A percentile compares a stretch with the other conserved stretches of the same genome.
These are phyloP conservation scores for Drosophila demipolita DNA, from an alignment of 2,888 invertebrate genomes.

Conservation along the genomic window DNA sequence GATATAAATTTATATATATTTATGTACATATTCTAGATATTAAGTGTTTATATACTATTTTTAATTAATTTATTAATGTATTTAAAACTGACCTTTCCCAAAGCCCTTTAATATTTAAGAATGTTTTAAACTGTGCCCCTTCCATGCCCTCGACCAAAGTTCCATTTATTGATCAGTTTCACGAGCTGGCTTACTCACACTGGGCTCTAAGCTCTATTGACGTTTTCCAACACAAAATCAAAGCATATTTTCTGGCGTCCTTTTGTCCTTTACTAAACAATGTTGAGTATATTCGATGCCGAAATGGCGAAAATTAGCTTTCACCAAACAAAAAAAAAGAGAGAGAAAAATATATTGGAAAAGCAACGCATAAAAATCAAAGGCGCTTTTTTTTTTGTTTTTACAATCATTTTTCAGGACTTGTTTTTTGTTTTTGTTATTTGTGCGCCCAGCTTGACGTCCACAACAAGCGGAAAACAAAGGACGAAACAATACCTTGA, in stretches of 20 bases:
- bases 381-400: slow-evolving; percentile 6
- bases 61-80: not conserved
- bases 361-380: slow-evolving; percentile 32
- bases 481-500: slow-evolving; percentile 44
- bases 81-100: not conserved
- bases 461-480: slow-evolving; percentile 31
- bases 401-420: slow-evolving; percentile 21
- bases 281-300: slow-evolving; percentile 37
- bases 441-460: slow-evolving; percentile 29
- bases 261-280: slow-evolving; percentile 20
- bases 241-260: slow-evolving; percentile 19
- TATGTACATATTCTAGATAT: not conserved
- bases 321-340: not conserved
- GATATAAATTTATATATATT: not conserved
- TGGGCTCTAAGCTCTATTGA: slow-evolving; percentile 10
- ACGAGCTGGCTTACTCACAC: not conserved
- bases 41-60: slow-evolving; percentile 13
- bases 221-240: slow-evolving; percentile 26
- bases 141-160: not conserved
- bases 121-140: slow-evolving; percentile 5
- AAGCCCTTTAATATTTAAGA: not conserved
- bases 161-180: slow-evolving; percentile 22
- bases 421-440: slow-evolving; percentile 8
- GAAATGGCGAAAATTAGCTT: slow-evolving; percentile 48
- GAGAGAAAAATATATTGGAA: slow-evolving; percentile 16